A percentile compares a stretch with the other conserved stretches of the same genome.
Conservation (phyloP, 1,140 invertebrate genomes). For the Sweltsa coloradensis region DNA sequence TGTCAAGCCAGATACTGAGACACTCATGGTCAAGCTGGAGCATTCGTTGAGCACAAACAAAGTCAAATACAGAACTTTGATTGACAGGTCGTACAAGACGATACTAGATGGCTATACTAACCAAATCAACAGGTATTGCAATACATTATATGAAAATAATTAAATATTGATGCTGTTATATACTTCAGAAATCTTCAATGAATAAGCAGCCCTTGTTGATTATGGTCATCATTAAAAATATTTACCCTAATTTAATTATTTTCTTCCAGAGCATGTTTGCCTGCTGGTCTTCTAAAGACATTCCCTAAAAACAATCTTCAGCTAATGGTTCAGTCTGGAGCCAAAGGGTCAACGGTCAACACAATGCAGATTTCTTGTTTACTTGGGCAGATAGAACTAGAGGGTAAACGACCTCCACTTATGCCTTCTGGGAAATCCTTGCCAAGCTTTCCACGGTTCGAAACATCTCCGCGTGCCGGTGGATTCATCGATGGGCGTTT, state of each 20-base stretch:
- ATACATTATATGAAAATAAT: no score
- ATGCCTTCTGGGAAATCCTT: slow-evolving; percentile 88
- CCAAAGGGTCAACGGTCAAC: slow-evolving; percentile 94
- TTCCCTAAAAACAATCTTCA: slow-evolving; percentile 96
- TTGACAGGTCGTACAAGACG: slow-evolving; percentile 82
- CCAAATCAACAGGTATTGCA: slow-evolving; percentile 68
- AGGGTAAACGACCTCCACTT: slow-evolving; percentile 89
- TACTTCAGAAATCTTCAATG: no score
- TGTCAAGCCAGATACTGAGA: slow-evolving; percentile 21
- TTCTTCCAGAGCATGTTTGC: slow-evolving; percentile 51
- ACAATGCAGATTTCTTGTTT: slow-evolving; percentile 96
- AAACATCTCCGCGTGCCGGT: slow-evolving; percentile 81
- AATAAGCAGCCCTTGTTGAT: no score
- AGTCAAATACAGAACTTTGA: slow-evolving; percentile 52
- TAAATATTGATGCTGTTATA: no score
- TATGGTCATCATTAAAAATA: no score
- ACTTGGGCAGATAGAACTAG: slow-evolving; percentile 95
- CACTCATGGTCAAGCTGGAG: slow-evolving; percentile 53
- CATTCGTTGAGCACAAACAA: slow-evolving; percentile 45
- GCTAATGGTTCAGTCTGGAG: slow-evolving; percentile 95
- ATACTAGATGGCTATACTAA: slow-evolving; percentile 75
- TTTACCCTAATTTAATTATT: neutral
- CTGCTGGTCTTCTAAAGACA: slow-evolving; percentile 63
- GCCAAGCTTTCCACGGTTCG: slow-evolving; percentile 87
- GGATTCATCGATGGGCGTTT: slow-evolving; percentile 95